A percentile compares a stretch with the other conserved stretches of the same genome.
phyloP scores from a whole-genome alignment of 2,888 invertebrate genomes.

The Hemithea aestivaria region DNA sequence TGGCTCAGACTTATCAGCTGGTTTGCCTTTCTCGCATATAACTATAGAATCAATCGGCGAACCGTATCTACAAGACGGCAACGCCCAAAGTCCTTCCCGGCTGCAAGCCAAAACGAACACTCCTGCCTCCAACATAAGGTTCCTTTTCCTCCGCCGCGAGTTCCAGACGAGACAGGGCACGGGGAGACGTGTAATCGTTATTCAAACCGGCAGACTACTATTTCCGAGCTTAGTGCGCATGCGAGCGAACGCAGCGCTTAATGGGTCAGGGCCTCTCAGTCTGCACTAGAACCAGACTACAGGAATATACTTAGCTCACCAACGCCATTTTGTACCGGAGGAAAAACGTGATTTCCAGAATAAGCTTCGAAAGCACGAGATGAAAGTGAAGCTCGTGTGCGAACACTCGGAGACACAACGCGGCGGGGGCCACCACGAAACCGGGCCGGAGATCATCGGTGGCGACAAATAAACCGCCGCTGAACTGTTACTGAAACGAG shows the following conservation, averaged over 20 bases:
- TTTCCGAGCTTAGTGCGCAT: constrained; percentile 61
- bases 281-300: constrained; percentile 61
- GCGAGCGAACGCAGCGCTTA: constrained; percentile 57
- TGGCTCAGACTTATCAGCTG: constrained; percentile 11
- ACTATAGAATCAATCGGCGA: constrained; percentile 45
- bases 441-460: constrained; percentile 49
- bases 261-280: constrained; percentile 72
- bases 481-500: constrained; percentile 37
- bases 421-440: constrained; percentile 26
- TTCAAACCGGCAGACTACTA: constrained; percentile 61
- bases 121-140: constrained; percentile 35
- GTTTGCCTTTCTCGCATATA: constrained; percentile 31
- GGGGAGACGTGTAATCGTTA: constrained; percentile 69
- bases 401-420: constrained; percentile 24
- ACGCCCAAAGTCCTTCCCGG: constrained; percentile 27
- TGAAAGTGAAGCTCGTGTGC: constrained; percentile 29
- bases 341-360: constrained; percentile 28
- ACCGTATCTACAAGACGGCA: constrained; percentile 24
- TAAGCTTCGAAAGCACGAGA: constrained; percentile 31
- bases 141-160: constrained; percentile 39
- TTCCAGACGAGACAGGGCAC: constrained; percentile 57
- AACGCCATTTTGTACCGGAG: constrained; percentile 43
- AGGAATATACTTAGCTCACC: constrained; percentile 58
- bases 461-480: constrained; percentile 40
- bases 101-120: constrained; percentile 26